These are phyloP conservation scores for Drosophila varians DNA, from an alignment of 1,140 invertebrate genomes.

Conservation along the genomic window DNA sequence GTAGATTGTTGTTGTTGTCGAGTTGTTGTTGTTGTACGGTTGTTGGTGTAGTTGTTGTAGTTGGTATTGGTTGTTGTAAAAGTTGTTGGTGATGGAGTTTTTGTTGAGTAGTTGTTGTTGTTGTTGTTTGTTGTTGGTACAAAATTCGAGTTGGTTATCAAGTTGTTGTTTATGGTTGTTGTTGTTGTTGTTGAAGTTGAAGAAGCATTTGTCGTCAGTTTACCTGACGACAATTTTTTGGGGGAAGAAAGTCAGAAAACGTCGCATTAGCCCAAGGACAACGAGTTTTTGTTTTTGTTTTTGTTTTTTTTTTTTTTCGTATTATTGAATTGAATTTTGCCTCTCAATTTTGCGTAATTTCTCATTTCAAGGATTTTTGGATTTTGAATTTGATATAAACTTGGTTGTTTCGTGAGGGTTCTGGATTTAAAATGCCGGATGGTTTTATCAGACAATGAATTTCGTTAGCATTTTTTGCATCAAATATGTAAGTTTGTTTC, in stretches of 20 bases:
- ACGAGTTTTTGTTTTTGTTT: constrained; percentile 52
- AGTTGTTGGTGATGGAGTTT: constrained; percentile 42
- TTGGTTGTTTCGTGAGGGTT: constrained; percentile 4
- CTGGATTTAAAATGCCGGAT: constrained; percentile 24
- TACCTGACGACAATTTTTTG: constrained; percentile 82
- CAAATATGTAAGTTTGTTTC: constrained; percentile 63
- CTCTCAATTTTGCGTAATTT: constrained; percentile 46
- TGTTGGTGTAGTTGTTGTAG: constrained; percentile 38
- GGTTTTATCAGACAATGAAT: constrained; percentile 41
- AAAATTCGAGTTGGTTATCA: constrained; percentile 47
- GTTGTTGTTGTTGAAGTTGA: constrained; percentile 67
- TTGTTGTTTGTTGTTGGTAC: constrained; percentile 46
- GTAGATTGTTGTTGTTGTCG: constrained; percentile 13
- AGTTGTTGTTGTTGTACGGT: constrained; percentile 27
- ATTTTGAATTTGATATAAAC: constrained; percentile 16
- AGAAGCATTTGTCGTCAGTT: constrained; percentile 83
- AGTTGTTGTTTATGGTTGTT: constrained; percentile 56
- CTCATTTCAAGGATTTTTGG: constrained; percentile 30
- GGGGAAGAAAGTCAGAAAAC: constrained; percentile 83
- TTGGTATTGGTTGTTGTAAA: constrained; percentile 26
- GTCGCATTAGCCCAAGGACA: constrained; percentile 83
- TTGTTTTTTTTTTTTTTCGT: constrained; percentile 11
- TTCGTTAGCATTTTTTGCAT: constrained; percentile 80
- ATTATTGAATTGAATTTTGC: constrained; percentile 30
- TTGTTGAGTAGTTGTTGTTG: constrained; percentile 59